Percentiles rank a stretch among this genome's conserved stretches.
phyloP scores from a whole-genome alignment of 2,113 vertebrate genomes.

The Girardinichthys multiradiatus region DNA sequence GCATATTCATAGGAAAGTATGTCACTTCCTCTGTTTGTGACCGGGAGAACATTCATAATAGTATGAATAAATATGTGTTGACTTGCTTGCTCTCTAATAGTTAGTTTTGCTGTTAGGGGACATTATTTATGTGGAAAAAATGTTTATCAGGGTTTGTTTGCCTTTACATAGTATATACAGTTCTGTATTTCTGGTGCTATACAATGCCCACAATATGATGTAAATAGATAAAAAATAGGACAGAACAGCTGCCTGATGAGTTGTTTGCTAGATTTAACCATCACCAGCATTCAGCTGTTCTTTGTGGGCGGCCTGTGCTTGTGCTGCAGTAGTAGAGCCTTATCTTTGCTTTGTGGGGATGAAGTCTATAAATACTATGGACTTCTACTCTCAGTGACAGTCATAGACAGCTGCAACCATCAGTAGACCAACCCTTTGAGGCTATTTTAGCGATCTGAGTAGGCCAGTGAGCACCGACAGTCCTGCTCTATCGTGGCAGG shows the following conservation, averaged over 20 bases:
- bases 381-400: conserved; percentile 70
- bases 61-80: no score
- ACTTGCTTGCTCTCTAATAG: no score
- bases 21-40: conserved; percentile 11
- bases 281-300: conserved; percentile 67
- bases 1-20: neutral
- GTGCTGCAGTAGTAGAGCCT: conserved; percentile 67
- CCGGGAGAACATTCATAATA: neutral
- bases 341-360: conserved; percentile 76
- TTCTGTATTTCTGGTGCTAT: neutral
- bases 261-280: conserved; percentile 38
- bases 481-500: conserved; percentile 54
- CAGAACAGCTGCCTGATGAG: conserved; percentile 18
- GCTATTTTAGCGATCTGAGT: conserved; percentile 35
- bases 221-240: neutral
- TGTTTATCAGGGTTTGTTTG: no score
- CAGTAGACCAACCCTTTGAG: conserved; percentile 32
- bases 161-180: neutral
- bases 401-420: conserved; percentile 76
- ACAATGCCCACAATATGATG: neutral
- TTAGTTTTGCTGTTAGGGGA: no score
- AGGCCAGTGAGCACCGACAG: conserved; percentile 51
- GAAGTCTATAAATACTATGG: conserved; percentile 86
- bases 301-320: conserved; percentile 43
- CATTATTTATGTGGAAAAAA: no score